Base-by-base conservation (phyloP, 1,140 invertebrate genomes). In the Microplitis demolitor region DNA sequence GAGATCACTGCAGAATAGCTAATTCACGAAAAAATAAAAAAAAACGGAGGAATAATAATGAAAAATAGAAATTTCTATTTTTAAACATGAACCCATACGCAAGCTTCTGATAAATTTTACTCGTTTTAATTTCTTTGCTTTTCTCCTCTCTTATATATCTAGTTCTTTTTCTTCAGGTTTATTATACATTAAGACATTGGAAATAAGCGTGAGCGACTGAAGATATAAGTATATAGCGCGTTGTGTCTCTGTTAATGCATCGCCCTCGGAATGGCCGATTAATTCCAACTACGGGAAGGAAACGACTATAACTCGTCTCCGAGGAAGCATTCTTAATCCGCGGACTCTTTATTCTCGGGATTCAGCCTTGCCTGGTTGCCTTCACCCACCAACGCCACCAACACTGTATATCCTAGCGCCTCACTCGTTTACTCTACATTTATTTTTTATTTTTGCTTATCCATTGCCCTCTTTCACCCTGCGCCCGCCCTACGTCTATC, bases 271-370 rank as follows among this genome's bases (percentile, higher is more conserved):
- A 86, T 84, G 80, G 83, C 84, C 84, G 84, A 86, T 86, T 86
- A 86, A 86, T 86, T 86, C 83, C 80, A 84, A 84, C 83, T 85
- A 84, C 81, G 82, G 83, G 77, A 84, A 86, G 83, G 80, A 85
- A 85, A 80, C 82, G 83, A 86, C 83, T 84, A 86, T 85, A 85
- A 85, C 83, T 86, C 84, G 84, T 86, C 84, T 84, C 83, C 79
- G 83, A 84, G 83, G 83, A 84, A 86, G 83, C 83, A 86, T 86
- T 86, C 84, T 85, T 86, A 86, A 86, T 86, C 84, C 84, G 79
- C 79, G 79, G 79, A 82, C 84, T 84, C 83, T 86, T 85, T 85
- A 85, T 86, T 84, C 79, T 76, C 78, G 74, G 79, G 76, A 79
- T 77, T 80, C 75, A 74, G 71, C 74, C 72, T 71, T 58, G 51